Percentiles rank a stretch among this genome's conserved stretches.
These are phyloP conservation scores for Umimayanthus chanpuru DNA, from an alignment of 92 coral and sea anemone genomes.

Conservation along the genomic window DNA sequence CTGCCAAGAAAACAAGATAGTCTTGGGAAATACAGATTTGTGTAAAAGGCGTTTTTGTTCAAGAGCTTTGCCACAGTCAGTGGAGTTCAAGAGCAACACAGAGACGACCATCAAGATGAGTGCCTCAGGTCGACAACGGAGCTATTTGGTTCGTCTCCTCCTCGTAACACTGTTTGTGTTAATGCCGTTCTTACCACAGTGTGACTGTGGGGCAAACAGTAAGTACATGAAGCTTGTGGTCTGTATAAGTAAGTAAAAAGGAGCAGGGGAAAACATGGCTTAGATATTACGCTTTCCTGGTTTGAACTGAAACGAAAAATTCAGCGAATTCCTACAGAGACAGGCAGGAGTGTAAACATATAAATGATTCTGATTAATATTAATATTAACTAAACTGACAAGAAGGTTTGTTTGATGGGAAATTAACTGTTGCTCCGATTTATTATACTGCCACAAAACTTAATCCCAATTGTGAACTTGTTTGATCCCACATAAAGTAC, in stretches of 20 bases:
- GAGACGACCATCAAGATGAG: constrained; percentile 24
- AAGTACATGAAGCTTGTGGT: not conserved
- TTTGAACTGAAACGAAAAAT: not conserved
- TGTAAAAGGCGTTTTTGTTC: not conserved
- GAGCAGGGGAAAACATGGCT: too few relatives aligned
- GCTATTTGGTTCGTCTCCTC: constrained; percentile 25
- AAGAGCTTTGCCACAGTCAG: not conserved
- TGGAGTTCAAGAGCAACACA: constrained; percentile 37
- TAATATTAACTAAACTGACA: not conserved
- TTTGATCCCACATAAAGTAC: not conserved
- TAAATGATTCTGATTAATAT: not conserved
- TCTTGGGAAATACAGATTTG: not conserved
- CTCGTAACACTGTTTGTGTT: not conserved
- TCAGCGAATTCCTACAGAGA: constrained; percentile 21
- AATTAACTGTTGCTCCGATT: not conserved
- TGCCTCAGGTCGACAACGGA: constrained; percentile 44
- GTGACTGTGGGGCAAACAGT: not conserved
- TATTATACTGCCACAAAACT: not conserved
- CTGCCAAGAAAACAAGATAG: not conserved
- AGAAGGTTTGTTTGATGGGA: not conserved
- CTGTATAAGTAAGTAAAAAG: not conserved
- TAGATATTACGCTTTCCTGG: not conserved
- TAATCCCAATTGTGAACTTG: not conserved
- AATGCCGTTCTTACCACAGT: not conserved
- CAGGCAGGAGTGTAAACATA: constrained; percentile 12